phyloP scores from a whole-genome alignment of 2,113 vertebrate species.

The Corythaixoides concolor region DNA sequence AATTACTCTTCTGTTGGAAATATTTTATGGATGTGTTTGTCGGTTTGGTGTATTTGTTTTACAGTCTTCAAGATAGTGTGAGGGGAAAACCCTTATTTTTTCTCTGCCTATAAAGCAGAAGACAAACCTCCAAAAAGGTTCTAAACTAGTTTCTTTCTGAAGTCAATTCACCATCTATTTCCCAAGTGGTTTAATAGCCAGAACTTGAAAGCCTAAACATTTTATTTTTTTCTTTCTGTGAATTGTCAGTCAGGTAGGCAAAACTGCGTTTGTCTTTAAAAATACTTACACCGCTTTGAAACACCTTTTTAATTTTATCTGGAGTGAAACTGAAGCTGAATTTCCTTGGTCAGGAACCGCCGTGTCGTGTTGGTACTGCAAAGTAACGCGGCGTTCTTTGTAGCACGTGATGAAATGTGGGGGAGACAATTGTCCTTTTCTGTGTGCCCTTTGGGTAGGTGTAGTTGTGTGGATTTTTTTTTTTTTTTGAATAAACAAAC shows the following conservation, averaged over 20 bases:
- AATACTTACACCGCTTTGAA: background rate
- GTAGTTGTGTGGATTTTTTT: background rate
- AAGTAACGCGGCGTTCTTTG: background rate
- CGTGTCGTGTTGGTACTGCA: background rate
- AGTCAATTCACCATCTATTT: background rate
- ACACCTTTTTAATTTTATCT: background rate
- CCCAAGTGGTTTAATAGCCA: background rate
- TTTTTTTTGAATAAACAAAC: background rate
- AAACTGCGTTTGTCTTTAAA: background rate
- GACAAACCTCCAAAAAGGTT: background rate
- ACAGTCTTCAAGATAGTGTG: background rate
- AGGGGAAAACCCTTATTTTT: background rate
- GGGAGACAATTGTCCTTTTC: background rate
- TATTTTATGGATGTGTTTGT: background rate
- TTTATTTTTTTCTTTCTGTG: background rate
- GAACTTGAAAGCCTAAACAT: background rate
- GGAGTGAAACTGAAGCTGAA: background rate
- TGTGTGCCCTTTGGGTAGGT: background rate
- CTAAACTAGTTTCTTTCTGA: background rate
- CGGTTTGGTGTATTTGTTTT: background rate
- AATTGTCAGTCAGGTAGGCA: background rate
- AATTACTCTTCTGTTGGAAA: background rate
- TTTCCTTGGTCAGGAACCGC: background rate
- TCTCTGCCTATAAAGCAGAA: background rate
- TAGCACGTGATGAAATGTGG: rapidly evolving